Evolutionary conservation across 2,888 invertebrate species (phyloP).

Genomic region (Synergus japonicus): DNA sequence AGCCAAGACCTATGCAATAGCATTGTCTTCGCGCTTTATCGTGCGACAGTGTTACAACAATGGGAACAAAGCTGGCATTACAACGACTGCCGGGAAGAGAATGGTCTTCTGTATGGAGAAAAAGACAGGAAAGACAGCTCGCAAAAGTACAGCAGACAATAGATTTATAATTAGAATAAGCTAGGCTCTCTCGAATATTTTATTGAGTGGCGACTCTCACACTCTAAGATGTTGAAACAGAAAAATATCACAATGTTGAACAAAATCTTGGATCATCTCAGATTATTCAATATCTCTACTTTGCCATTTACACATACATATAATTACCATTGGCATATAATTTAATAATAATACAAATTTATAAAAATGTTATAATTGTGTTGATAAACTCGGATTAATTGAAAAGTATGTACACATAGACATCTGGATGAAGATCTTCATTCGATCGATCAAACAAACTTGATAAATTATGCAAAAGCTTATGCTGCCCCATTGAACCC

Average conservation of each 20-base stretch:
- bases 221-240: background rate
- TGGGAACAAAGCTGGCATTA: constrained; percentile 70
- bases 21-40: constrained; percentile 72
- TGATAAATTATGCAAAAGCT: constrained; percentile 72
- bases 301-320: background rate
- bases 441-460: constrained; percentile 71
- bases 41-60: constrained; percentile 72
- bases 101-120: constrained; percentile 58
- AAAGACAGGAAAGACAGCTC: constrained; percentile 63
- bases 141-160: constrained; percentile 70
- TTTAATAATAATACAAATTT: too few relatives aligned
- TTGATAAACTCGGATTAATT: too few relatives aligned
- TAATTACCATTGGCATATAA: too few relatives aligned
- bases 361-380: background rate
- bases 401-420: background rate
- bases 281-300: background rate
- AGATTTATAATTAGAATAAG: constrained; percentile 63
- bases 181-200: constrained; percentile 12
- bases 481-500: constrained; percentile 54
- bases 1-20: constrained; percentile 64
- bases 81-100: constrained; percentile 67
- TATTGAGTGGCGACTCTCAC: constrained; percentile 32
- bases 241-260: too few relatives aligned
- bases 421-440: constrained; percentile 50
- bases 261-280: background rate